Evolutionary conservation across 2,113 vertebrate genomes (phyloP).

Genomic region (Salminus brasiliensis): DNA sequence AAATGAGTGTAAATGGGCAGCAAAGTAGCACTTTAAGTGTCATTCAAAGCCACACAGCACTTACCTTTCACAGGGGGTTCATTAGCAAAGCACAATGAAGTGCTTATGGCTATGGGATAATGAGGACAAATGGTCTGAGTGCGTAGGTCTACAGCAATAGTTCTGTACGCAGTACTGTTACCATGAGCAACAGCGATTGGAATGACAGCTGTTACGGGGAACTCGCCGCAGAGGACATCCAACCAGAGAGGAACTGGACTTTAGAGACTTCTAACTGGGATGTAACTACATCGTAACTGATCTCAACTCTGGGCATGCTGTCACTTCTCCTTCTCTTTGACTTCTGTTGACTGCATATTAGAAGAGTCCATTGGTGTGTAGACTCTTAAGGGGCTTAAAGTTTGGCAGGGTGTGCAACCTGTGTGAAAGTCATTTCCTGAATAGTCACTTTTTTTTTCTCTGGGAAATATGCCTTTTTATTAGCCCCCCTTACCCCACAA

Average conservation of each 20-base stretch:
- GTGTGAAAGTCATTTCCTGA: conserved; percentile 67
- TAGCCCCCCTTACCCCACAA: background rate
- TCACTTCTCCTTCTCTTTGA: background rate
- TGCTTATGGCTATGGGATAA: background rate
- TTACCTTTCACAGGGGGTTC: background rate
- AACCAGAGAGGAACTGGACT: background rate
- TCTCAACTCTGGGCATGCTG: background rate
- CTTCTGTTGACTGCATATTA: background rate
- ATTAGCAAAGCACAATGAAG: background rate
- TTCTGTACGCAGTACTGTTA: background rate
- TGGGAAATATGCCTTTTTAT: conserved; percentile 58
- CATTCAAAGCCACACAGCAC: background rate
- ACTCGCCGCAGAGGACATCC: background rate
- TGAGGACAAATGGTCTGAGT: background rate
- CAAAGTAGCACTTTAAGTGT: background rate
- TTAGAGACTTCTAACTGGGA: too few species aligned
- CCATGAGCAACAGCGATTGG: background rate
- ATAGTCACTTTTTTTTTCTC: conserved; percentile 57
- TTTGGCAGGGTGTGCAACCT: conserved; percentile 57
- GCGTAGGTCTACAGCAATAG: background rate
- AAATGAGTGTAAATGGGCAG: background rate
- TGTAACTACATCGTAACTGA: background rate
- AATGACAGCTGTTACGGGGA: conserved; percentile 5
- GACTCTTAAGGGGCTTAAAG: conserved; percentile 20
- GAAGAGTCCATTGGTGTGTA: background rate